Evolutionary conservation across 2,797 vertebrate species (phyloP), one percentile per base, ranked within the genome.

Genomic region (Tragopan temminckii): DNA sequence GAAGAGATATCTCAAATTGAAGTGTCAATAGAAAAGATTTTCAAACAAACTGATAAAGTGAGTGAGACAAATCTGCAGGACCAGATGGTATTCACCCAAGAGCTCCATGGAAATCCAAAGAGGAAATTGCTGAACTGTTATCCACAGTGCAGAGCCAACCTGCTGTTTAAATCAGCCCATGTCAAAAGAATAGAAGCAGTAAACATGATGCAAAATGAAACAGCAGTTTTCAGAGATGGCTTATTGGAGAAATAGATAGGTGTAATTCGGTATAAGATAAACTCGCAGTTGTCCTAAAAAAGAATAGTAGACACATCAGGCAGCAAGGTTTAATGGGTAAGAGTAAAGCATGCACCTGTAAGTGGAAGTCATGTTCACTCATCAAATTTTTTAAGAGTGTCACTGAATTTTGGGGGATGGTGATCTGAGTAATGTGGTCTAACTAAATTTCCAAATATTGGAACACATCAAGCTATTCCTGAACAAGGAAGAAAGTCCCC

Each of bases 11-110:
- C 86, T 77, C 68, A 84, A 38, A 81, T 3, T 68, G 59, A 86
- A 88, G 74, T 0, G 0, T 35, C 88, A 58, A 21, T 72, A 69
- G 70, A 88, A 82, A 79, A 90, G 80, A 53, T 85, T 93, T 95
- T 93, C 83, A 94, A 88, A 94, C 55, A 95, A 88, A 74, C 43
- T 52, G 75, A 96, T 92, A 50, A 86, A 90, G 74, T 48, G 40
- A 82, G 1, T 35, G 35, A 55, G 61, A 90, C 29, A 72, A 84
- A 82, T 74, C 59, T 96, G 46, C 68, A 86, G 59, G 88, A 77
- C 35, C 80, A 90, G 88, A 74, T 57, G 78, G 43, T 71, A 42
- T 74, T 89, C 88, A 89, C 68, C 29, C 63, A 85, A 74, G 57
- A 90, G 68, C 43, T 89, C 75, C 9, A 31, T 53, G 68, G 61